phyloP scores from a whole-genome alignment of 2,888 invertebrate genomes.

The Plutella xylostella region DNA sequence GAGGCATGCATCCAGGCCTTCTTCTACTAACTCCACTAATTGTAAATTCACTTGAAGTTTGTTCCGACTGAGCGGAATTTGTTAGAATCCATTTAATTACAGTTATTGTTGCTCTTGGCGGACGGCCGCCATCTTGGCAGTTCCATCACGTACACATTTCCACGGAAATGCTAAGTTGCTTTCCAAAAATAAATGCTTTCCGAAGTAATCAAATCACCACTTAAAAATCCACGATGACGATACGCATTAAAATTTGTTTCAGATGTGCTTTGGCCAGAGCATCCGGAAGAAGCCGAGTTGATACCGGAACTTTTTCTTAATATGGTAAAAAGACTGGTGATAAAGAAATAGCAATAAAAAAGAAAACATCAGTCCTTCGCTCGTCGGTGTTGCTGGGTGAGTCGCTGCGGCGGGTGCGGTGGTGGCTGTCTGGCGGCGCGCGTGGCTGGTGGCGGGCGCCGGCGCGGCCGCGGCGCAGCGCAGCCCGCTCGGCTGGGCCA shows the following conservation, averaged over 20 bases:
- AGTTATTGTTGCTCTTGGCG: slow-evolving; percentile 37
- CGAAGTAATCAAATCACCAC: slow-evolving; percentile 24
- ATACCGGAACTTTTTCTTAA: slow-evolving; percentile 12
- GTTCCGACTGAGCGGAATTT: slow-evolving; percentile 13
- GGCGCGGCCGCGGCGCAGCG: slow-evolving; percentile 52
- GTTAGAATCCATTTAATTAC: slow-evolving; percentile 35
- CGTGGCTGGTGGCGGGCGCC: slow-evolving; percentile 46
- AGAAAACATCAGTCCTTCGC: neutral
- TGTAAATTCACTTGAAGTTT: slow-evolving; percentile 23
- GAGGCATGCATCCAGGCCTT: no score
- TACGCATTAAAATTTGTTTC: slow-evolving; percentile 32
- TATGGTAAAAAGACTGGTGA: no score
- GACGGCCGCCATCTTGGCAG: slow-evolving; percentile 29
- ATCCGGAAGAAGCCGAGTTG: slow-evolving; percentile 21
- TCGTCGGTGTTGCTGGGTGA: no score
- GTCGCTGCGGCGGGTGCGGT: slow-evolving; percentile 5
- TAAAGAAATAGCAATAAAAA: neutral
- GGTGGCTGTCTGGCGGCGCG: slow-evolving; percentile 52
- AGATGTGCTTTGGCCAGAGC: slow-evolving; percentile 27
- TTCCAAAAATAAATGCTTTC: slow-evolving; percentile 25
- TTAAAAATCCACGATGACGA: slow-evolving; percentile 15
- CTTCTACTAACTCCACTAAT: no score
- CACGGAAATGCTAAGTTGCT: slow-evolving; percentile 31
- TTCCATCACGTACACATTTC: slow-evolving; percentile 37
- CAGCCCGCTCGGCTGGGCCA: slow-evolving; percentile 70